Evolutionary conservation across 1,140 invertebrate genomes (phyloP).

Genomic region (Platorchestia sp.): DNA sequence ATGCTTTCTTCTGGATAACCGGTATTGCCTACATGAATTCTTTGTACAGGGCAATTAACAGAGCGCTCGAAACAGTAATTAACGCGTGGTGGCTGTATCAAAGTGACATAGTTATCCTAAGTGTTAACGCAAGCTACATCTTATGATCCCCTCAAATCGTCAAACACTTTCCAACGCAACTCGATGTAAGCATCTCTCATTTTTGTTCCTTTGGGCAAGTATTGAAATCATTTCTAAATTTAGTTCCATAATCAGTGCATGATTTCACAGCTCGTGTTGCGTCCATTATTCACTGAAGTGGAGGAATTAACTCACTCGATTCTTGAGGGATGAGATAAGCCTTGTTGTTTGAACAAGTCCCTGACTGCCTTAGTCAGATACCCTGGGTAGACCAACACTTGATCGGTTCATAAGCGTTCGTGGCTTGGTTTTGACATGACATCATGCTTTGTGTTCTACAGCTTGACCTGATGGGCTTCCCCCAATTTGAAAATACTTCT

Average conservation of each 20-base stretch:
- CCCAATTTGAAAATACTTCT: background rate
- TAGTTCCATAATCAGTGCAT: background rate
- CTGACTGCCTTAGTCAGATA: background rate
- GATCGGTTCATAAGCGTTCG: background rate
- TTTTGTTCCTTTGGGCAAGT: background rate
- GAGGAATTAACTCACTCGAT: background rate
- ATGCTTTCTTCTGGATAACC: too few species aligned
- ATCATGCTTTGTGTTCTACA: background rate
- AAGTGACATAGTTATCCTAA: background rate
- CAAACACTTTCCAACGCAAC: background rate
- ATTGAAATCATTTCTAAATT: background rate
- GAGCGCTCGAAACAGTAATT: background rate
- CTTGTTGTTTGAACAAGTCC: background rate
- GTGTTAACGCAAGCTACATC: background rate
- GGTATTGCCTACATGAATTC: too few species aligned
- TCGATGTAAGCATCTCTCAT: background rate
- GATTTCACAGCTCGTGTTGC: background rate
- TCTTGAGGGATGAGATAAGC: background rate
- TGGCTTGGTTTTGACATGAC: background rate
- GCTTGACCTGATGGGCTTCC: background rate
- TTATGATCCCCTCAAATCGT: background rate
- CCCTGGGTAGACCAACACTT: background rate
- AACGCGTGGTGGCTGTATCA: background rate
- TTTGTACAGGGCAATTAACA: background rate
- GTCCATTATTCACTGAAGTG: background rate